Conservation (phyloP, 2,888 invertebrate genomes). For the Drosophila tripunctata region DNA sequence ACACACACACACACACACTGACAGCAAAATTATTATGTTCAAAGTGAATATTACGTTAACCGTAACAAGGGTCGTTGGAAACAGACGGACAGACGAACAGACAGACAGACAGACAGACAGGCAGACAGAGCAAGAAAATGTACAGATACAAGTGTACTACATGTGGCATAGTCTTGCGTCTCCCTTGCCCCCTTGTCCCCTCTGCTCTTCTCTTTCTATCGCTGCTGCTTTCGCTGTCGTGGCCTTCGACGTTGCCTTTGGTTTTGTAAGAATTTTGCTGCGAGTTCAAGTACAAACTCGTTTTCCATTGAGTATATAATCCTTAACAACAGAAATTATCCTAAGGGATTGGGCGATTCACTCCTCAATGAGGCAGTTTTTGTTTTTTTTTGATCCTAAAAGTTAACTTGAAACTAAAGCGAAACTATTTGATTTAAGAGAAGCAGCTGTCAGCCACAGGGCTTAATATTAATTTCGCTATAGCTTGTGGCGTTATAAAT, state of each 20-base stretch:
- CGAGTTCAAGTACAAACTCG: constrained; percentile 6
- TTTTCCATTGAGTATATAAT: constrained; percentile 6
- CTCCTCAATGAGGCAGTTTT: not conserved
- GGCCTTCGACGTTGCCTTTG: not conserved
- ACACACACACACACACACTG: constrained; percentile 11
- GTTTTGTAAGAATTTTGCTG: constrained; percentile 1
- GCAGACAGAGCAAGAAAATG: not conserved
- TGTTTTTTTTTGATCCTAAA: not conserved
- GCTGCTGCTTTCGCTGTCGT: not conserved
- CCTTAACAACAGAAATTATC: not conserved
- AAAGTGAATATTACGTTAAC: constrained; percentile 68
- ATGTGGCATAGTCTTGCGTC: constrained; percentile 1
- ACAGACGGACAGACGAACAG: not conserved
- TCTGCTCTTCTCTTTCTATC: not conserved
- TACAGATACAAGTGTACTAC: constrained; percentile 27
- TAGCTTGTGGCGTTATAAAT: too few species aligned
- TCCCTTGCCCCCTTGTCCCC: not conserved
- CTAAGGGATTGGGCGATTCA: not conserved
- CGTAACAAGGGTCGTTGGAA: constrained; percentile 56
- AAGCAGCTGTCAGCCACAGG: too few species aligned
- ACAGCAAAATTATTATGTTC: constrained; percentile 57
- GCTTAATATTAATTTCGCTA: too few species aligned
- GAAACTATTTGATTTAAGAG: constrained; percentile 4
- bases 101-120: constrained; percentile 4
- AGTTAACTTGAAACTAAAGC: not conserved